Conservation (phyloP, 2,797 vertebrate genomes). For the Kryptopterus vitreolus region DNA sequence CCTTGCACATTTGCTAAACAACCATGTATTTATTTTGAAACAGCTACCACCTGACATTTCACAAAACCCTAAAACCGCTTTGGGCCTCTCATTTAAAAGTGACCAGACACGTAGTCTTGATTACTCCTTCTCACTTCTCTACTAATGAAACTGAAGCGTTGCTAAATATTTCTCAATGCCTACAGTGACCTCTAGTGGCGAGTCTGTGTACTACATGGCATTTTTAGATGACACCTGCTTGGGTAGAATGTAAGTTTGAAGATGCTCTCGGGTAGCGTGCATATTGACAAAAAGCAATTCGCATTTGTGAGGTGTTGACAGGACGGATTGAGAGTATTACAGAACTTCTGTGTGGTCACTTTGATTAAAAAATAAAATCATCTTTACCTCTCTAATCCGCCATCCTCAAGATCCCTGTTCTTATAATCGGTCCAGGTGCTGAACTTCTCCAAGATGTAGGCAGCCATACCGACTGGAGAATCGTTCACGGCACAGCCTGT, state of each 20-base stretch:
- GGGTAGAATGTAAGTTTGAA: background rate
- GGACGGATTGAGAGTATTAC: background rate
- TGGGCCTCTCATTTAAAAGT: background rate
- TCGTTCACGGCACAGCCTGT: constrained; percentile 84
- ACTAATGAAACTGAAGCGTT: background rate
- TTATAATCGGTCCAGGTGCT: constrained; percentile 80
- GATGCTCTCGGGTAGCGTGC: background rate
- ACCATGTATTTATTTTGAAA: background rate
- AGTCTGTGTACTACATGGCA: background rate
- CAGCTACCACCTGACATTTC: background rate
- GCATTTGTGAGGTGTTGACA: background rate
- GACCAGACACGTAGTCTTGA: too few relatives aligned
- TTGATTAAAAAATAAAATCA: background rate
- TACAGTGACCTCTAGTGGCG: background rate
- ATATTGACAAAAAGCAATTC: background rate
- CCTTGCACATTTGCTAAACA: background rate
- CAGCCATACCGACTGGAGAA: constrained; percentile 84
- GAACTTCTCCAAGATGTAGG: constrained; percentile 90
- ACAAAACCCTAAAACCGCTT: background rate
- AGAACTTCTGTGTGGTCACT: background rate
- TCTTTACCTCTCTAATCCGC: constrained; percentile 82
- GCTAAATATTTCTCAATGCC: background rate
- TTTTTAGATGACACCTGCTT: background rate
- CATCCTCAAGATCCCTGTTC: constrained; percentile 75
- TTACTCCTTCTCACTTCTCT: background rate